A percentile compares a stretch with the other conserved stretches of the same genome.
phyloP scores from a whole-genome alignment of 2,888 invertebrate species.

The Marasmarcha lunaedactyla region DNA sequence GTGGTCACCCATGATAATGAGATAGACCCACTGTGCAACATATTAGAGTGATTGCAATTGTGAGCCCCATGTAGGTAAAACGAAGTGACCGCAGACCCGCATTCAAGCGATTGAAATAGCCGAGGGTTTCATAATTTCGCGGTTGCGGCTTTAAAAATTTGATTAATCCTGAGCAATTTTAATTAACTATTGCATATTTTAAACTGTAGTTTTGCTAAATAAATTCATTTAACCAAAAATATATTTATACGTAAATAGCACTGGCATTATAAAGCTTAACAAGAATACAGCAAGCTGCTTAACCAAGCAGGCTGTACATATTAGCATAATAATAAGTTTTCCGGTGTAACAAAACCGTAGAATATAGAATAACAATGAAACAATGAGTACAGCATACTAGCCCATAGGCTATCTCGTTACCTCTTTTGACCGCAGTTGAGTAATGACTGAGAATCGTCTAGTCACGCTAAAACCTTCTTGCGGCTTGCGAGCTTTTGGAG shows the following conservation, averaged over 20 bases:
- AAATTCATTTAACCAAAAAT: too few relatives aligned
- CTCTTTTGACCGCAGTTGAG: conserved; percentile 42
- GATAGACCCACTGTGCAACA: conserved; percentile 65
- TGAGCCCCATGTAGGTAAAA: conserved; percentile 31
- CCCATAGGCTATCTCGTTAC: conserved; percentile 47
- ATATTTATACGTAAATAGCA: too few relatives aligned
- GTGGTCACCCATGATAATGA: conserved; percentile 67
- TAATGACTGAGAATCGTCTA: conserved; percentile 33
- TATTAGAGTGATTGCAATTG: conserved; percentile 67
- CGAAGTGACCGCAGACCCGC: conserved; percentile 33
- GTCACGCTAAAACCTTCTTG: conserved; percentile 19
- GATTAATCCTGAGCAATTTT: background rate
- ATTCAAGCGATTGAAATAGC: conserved; percentile 39
- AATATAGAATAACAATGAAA: too few relatives aligned
- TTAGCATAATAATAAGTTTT: too few relatives aligned
- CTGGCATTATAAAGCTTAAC: too few relatives aligned
- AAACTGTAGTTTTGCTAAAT: too few relatives aligned
- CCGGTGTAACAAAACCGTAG: too few relatives aligned
- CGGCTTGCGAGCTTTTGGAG: background rate
- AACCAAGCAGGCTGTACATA: too few relatives aligned
- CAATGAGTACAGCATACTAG: too few relatives aligned
- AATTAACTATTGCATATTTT: too few relatives aligned
- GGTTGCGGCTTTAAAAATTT: conserved; percentile 4
- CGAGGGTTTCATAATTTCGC: conserved; percentile 15
- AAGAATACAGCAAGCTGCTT: too few relatives aligned